Evolutionary conservation across 1,140 invertebrate genomes (phyloP).

Genomic region (Onthophagus taurus): DNA sequence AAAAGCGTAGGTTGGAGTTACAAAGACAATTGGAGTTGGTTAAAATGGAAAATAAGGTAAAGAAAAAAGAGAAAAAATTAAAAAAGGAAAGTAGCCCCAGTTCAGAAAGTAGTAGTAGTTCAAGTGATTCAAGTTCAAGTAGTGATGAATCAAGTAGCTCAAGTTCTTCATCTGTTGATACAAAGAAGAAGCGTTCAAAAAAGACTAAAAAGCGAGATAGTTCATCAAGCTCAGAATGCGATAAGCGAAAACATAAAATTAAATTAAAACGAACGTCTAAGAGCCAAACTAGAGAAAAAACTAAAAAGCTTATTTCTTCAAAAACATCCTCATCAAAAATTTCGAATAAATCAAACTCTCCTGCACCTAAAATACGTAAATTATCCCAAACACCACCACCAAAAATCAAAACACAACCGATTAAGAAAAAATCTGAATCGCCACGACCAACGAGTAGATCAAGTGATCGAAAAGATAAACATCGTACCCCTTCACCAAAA

Average conservation of each 20-base stretch:
- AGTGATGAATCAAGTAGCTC: conserved; percentile 48
- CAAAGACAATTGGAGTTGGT: conserved; percentile 67
- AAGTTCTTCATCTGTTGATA: conserved; percentile 40
- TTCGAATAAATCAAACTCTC: conserved; percentile 26
- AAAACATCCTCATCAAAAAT: conserved; percentile 34
- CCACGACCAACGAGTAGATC: conserved; percentile 27
- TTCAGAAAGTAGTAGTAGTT: conserved; percentile 51
- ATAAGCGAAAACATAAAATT: conserved; percentile 39
- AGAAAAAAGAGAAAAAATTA: conserved; percentile 54
- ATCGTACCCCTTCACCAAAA: conserved; percentile 36
- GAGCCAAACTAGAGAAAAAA: conserved; percentile 19
- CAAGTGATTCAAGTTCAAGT: conserved; percentile 50
- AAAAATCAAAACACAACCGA: conserved; percentile 35
- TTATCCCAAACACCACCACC: conserved; percentile 34
- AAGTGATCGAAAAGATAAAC: conserved; percentile 33
- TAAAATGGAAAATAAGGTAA: conserved; percentile 51
- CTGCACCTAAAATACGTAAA: conserved; percentile 34
- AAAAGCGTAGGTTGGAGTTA: conserved; percentile 63
- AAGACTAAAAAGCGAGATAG: conserved; percentile 49
- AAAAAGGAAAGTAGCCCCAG: conserved; percentile 57
- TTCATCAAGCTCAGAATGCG: conserved; percentile 48
- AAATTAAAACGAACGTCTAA: conserved; percentile 38
- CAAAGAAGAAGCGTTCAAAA: conserved; percentile 43
- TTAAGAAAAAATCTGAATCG: conserved; percentile 30
- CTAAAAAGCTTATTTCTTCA: conserved; percentile 19